phyloP scores from a whole-genome alignment of 2,113 vertebrate genomes.

The Gobius niger region DNA sequence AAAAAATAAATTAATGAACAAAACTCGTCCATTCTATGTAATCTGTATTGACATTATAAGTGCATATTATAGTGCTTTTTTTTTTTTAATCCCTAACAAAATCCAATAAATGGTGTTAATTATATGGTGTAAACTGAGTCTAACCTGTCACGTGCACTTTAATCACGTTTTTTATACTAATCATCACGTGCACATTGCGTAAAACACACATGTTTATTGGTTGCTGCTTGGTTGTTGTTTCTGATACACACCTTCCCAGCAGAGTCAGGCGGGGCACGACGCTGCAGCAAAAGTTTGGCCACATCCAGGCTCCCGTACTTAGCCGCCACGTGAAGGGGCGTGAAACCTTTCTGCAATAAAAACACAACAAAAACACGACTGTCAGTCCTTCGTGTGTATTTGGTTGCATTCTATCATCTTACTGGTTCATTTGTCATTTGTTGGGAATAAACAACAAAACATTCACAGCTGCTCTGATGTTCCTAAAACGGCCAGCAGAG shows the following conservation, averaged over 20 bases:
- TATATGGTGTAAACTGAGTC: too few species aligned
- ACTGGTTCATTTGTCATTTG: too few species aligned
- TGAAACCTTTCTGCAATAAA: conserved; percentile 91
- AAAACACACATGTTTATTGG: too few species aligned
- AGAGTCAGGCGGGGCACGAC: conserved; percentile 84
- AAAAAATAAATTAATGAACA: not conserved
- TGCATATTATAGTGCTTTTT: too few species aligned
- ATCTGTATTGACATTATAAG: too few species aligned
- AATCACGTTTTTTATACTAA: too few species aligned
- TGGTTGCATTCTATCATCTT: too few species aligned
- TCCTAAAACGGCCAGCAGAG: conserved; percentile 58
- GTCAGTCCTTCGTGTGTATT: too few species aligned
- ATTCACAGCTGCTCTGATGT: not conserved
- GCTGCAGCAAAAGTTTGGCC: conserved; percentile 91
- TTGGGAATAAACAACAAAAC: not conserved
- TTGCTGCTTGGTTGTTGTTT: not conserved
- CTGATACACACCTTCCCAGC: conserved; percentile 86
- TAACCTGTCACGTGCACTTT: too few species aligned
- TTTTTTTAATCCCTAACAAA: too few species aligned
- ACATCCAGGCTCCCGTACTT: conserved; percentile 97
- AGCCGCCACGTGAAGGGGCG: conserved; percentile 91
- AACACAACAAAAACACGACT: not conserved
- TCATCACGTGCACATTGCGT: too few species aligned
- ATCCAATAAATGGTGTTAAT: too few species aligned
- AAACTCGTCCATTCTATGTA: not conserved